Base-by-base conservation (phyloP, 2,113 vertebrate species). In the Anguilla rostrata region DNA sequence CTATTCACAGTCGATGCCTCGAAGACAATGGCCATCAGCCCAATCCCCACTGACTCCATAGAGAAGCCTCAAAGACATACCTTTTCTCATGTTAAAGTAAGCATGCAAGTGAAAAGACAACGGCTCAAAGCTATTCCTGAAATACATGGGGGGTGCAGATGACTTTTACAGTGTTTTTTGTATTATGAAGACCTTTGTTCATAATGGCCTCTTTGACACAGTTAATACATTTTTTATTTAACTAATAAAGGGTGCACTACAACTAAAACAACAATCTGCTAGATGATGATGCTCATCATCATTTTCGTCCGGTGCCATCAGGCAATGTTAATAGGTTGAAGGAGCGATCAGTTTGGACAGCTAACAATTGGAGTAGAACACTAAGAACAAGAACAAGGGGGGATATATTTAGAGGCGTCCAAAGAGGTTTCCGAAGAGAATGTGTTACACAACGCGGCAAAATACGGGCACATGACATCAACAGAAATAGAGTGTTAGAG, bases 41-140 rank as follows among this genome's bases (percentile, higher is more conserved):
- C 56, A n/a, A 71, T 84, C 83, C 83, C 86, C 53, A 53, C 34
- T 66, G 78, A 87, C 82, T 79, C 49, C 75, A 34, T 29, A n/a
- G 40, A 9, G 78, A 18, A 49, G 86, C 41, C 80, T 4, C 41
- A 80, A 66, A 85, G 43, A 87, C 39, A 16, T 0, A 56, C 60
- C 39, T 41, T 85, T 85, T 53, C 53, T 39, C n/a, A 71, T 80
- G 75, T 53, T 86, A 66, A 86, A 86, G 56, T 82, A 82, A 34
- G 39, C 39, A 46, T 81, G 39, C 15, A 81, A 80, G 20, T 39
- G 40, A 66, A 2, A 14, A 22, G 60, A 63, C 78, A 81, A 41
- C 34, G 34, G 53, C 53, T 81, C 49, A 86, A 20, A 63, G 60
- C 60, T 63, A 22, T 63, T 7, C 60, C 26, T 63, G 0, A 60